These are phyloP conservation scores for Bathybates hornii DNA, from an alignment of 2,113 vertebrate species.

Conservation along the genomic window DNA sequence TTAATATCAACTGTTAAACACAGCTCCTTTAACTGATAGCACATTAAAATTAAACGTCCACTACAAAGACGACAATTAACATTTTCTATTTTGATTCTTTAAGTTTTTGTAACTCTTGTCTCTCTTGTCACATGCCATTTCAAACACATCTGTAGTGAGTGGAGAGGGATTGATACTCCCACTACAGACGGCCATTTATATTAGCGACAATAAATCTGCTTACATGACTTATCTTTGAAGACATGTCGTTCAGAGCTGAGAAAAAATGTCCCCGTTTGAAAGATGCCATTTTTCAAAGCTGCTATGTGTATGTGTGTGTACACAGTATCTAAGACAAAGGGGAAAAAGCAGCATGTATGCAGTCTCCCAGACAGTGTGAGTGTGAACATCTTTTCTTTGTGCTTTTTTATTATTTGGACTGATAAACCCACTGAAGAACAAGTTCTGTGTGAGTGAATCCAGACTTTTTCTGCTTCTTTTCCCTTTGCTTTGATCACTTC, in stretches of 20 bases:
- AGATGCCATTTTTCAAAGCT: conserved; percentile 19
- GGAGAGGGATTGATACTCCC: neutral
- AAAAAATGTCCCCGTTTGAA: neutral
- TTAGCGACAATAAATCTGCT: conserved; percentile 31
- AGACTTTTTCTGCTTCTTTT: neutral
- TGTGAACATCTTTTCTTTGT: neutral
- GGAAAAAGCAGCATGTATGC: neutral
- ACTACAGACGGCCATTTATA: neutral
- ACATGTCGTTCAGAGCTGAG: neutral
- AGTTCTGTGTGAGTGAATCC: neutral
- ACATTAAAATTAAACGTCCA: neutral
- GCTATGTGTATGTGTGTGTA: neutral
- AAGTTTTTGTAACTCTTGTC: neutral
- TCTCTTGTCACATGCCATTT: neutral
- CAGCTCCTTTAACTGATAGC: neutral
- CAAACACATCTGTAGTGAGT: neutral
- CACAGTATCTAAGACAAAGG: neutral
- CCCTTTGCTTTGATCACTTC: neutral
- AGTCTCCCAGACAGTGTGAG: neutral
- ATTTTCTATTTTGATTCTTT: neutral
- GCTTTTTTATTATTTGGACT: neutral
- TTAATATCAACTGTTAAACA: neutral
- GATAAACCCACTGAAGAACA: neutral
- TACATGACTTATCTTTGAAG: conserved; percentile 31
- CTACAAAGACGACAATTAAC: neutral